Conservation (phyloP, 2,888 invertebrate species). For the Oxyteleia sp. region DNA sequence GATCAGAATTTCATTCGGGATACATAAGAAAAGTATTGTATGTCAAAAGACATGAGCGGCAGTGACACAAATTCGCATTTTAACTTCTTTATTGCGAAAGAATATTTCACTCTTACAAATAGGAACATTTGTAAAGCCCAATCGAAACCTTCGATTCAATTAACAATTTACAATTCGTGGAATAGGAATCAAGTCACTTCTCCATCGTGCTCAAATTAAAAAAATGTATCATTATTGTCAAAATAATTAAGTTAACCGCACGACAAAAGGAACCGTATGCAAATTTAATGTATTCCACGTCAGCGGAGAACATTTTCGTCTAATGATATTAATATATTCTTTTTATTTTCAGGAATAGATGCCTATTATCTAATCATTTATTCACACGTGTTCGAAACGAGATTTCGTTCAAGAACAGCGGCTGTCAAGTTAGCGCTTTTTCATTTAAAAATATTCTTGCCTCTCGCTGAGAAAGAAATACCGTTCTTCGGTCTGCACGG, state of each 20-base stretch:
- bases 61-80: slow-evolving; percentile 48
- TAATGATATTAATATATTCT: slow-evolving; percentile 35
- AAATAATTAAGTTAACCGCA: slow-evolving; percentile 16
- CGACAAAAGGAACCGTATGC: slow-evolving; percentile 26
- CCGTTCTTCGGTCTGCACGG: slow-evolving; percentile 64
- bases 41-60: too few relatives aligned
- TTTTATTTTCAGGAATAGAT: slow-evolving; percentile 1
- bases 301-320: background rate
- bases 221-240: slow-evolving; percentile 6
- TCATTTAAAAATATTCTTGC: slow-evolving; percentile 47
- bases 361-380: slow-evolving; percentile 52
- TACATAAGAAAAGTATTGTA: too few relatives aligned
- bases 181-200: slow-evolving; percentile 1
- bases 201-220: background rate
- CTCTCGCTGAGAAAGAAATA: slow-evolving; percentile 65
- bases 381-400: slow-evolving; percentile 54
- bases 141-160: too few relatives aligned
- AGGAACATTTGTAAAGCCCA: background rate
- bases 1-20: too few relatives aligned
- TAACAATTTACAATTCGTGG: too few relatives aligned
- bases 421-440: slow-evolving; percentile 53
- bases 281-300: slow-evolving; percentile 1
- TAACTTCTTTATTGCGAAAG: slow-evolving; percentile 7
- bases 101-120: slow-evolving; percentile 2
- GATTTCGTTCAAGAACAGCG: slow-evolving; percentile 48